These are phyloP conservation scores for Hippasteria phrygiana DNA, from an alignment of 53 echinoderm and acorn worm species.

Conservation along the genomic window DNA sequence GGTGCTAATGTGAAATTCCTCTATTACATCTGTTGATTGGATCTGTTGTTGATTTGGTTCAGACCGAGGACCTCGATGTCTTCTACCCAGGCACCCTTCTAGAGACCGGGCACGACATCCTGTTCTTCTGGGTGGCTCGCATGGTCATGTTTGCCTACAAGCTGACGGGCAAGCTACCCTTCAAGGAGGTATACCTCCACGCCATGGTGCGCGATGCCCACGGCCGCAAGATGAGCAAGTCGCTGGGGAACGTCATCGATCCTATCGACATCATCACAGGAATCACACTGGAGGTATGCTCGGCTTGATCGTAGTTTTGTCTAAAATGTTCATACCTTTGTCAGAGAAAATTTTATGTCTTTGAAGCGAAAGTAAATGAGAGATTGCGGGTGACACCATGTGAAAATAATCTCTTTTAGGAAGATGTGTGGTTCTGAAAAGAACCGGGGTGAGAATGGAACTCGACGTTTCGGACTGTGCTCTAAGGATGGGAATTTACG, in stretches of 20 bases:
- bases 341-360: no score
- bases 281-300: constrained; percentile 76
- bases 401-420: no score
- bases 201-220: constrained; percentile 98
- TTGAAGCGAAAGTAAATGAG: no score
- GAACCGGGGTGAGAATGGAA: no score
- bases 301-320: neutral
- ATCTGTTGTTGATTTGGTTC: neutral
- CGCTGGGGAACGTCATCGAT: constrained; percentile 97
- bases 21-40: no score
- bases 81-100: constrained; percentile 96
- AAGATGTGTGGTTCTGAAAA: no score
- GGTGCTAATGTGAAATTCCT: no score
- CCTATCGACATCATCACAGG: constrained; percentile 95
- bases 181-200: constrained; percentile 83
- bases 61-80: constrained; percentile 74
- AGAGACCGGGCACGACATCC: constrained; percentile 96
- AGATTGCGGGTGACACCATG: no score
- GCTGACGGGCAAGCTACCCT: constrained; percentile 88
- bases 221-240: constrained; percentile 99
- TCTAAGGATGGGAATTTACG: no score
- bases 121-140: constrained; percentile 95
- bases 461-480: no score
- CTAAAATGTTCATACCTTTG: no score
- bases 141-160: constrained; percentile 96